Evolutionary conservation across 1,140 invertebrate species (phyloP).

Genomic region (Melipona quadrifasciata): DNA sequence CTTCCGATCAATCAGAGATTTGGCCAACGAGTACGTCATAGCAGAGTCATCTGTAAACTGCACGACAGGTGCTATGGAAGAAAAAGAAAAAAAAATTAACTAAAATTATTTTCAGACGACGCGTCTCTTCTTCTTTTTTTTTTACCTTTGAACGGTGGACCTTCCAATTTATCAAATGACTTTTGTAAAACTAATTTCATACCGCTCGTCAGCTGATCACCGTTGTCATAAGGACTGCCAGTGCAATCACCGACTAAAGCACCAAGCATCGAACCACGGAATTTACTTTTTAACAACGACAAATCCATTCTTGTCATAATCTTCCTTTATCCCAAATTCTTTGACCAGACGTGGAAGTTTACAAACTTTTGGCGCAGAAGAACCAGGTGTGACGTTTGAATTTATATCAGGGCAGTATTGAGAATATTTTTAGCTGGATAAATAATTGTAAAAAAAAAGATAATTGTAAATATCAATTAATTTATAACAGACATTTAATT

Average conservation of each 20-base stretch:
- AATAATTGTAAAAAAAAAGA: background rate
- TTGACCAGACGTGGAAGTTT: background rate
- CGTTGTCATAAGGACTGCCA: conserved; percentile 87
- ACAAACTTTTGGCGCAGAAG: background rate
- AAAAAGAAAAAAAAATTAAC: conserved; percentile 28
- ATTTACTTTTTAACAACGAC: conserved; percentile 82
- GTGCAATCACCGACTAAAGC: conserved; percentile 88
- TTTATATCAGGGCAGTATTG: too few relatives aligned
- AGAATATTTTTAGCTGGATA: background rate
- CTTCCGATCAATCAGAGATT: conserved; percentile 85
- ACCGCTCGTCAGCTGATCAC: conserved; percentile 77
- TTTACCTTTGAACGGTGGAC: conserved; percentile 83
- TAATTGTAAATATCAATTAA: background rate
- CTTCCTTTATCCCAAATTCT: background rate
- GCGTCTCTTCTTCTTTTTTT: background rate
- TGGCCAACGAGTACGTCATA: conserved; percentile 87
- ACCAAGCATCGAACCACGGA: conserved; percentile 87
- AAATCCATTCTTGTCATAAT: conserved; percentile 75
- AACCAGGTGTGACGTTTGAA: background rate
- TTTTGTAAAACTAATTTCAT: conserved; percentile 83
- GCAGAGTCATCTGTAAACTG: conserved; percentile 90
- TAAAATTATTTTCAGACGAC: too few relatives aligned
- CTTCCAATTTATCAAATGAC: conserved; percentile 84
- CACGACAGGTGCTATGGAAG: conserved; percentile 83
- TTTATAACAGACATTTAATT: background rate